Evolutionary conservation across 2,888 invertebrate genomes (phyloP), one percentile per base, ranked within the genome.

Genomic region (Pristionchus japonicus): DNA sequence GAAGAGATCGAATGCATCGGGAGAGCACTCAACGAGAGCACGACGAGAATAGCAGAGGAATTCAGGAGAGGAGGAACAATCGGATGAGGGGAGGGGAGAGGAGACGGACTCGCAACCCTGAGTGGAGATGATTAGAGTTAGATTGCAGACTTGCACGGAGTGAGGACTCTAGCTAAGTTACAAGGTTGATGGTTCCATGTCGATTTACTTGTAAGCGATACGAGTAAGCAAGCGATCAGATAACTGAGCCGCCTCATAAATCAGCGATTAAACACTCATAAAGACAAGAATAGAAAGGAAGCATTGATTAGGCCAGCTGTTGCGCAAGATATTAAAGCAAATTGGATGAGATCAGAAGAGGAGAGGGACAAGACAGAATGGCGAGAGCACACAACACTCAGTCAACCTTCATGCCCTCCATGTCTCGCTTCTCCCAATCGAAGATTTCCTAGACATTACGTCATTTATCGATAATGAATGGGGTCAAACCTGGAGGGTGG

Each of bases 1-100:
- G 67, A 86, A 86, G 47, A 86, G 86, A 86, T 86, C 86, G 67
- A 86, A 86, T 27, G 86, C 86, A 47, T 86, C 86, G 86, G 86
- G 86, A n/a, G 86, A 86, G 40, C 86, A 86, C 23, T 86, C 86
- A 20, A 86, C 23, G 17, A 86, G 67, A 47, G 86, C 40, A 17
- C 86, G 40, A 47, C 86, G 40, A 37, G 86, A 40, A 47, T 67
- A 67, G 47, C 86, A 86, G 23, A 67, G 43, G 34, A 86, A 86
- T 40, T 49, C 86, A 47, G 40, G 86, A 13, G 86, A 86, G 27
- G 86, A 64, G 13, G 86, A 64, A 67, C 86, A 86, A 47, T 86
- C 86, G 4, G 27, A 11, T 13, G 49, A 67, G 7, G 84, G 84
- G 49, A 27, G 31, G 37, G 57, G 37, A 67, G 37, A 34, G 2